Evolutionary conservation across 2,113 vertebrate genomes (phyloP), one percentile per base, ranked within the genome.

Genomic region (Xiphias gladius): DNA sequence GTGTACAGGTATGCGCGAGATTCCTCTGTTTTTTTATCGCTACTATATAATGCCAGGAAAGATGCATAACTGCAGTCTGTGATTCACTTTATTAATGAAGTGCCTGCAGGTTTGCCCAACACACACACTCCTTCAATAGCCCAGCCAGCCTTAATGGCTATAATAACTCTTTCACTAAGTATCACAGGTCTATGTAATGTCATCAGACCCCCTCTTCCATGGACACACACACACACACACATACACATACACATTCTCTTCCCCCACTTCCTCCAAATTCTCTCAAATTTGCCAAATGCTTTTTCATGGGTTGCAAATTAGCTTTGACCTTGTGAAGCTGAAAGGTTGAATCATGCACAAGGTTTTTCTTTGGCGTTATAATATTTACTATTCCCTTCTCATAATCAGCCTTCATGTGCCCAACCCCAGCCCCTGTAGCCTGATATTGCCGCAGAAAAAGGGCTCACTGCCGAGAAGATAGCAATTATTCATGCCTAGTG

Each of bases 331-430:
- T 95, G 93, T 64, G 79, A 75, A 86, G 86, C 87, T 85, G 82
- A 94, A 92, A 93, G 91, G 93, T 94, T 93, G 92, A 90, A 88
- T 89, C 85, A 69, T 81, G 89, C 83, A 86, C 90, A 82, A 37
- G 81, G 88, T 82, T 90, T 94, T 91, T 86, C 86, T 86, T 84
- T 88, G 86, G 81, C 90, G 92, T 93, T 92, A 65, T 93, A 94
- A 94, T 95, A 95, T 95, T 93, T 95, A 94, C 93, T 74, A 90
- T 93, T 95, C 88, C 82, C 90, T 92, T 91, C 91, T 92, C 88
- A 92, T 92, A 91, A 95, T 93, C 86, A 88, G 91, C 79, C 74
- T 86, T 88, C 68, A 75, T 80, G 68, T 72, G 73, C 87, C 84
- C 88, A 81, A 69, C 69, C 64, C 73, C 79, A 78, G 89, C 82